These are phyloP conservation scores for Hemithea aestivaria DNA, from an alignment of 2,888 invertebrate species.

Conservation along the genomic window DNA sequence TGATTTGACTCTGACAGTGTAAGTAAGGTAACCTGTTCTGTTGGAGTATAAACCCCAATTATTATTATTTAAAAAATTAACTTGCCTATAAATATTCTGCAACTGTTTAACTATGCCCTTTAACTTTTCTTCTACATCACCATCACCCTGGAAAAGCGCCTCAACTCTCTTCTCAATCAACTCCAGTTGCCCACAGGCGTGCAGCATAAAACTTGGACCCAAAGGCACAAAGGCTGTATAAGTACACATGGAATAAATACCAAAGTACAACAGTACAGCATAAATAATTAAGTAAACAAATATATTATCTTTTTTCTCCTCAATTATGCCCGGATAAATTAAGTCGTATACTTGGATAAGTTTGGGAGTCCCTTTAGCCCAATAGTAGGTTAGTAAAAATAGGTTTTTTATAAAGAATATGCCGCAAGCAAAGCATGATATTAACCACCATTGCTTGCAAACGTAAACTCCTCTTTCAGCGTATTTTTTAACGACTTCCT, in stretches of 20 bases:
- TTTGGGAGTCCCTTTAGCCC: conserved; percentile 27
- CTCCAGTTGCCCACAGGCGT: conserved; percentile 50
- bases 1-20: too few species aligned
- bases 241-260: conserved; percentile 25
- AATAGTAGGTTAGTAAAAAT: conserved; percentile 27
- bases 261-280: conserved; percentile 16
- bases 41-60: too few species aligned
- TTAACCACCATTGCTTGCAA: conserved; percentile 35
- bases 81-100: conserved; percentile 37
- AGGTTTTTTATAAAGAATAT: conserved; percentile 31
- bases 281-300: conserved; percentile 24
- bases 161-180: conserved; percentile 33
- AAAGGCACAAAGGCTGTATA: conserved; percentile 43
- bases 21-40: too few species aligned
- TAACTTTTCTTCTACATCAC: conserved; percentile 28
- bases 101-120: conserved; percentile 31
- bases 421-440: not conserved
- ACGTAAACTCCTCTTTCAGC: conserved; percentile 31
- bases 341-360: conserved; percentile 34
- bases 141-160: conserved; percentile 31
- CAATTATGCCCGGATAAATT: conserved; percentile 33
- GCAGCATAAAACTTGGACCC: conserved; percentile 48
- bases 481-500: conserved; percentile 29
- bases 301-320: conserved; percentile 30
- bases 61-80: too few species aligned